phyloP scores from a whole-genome alignment of 2,113 vertebrate species.

The Noctilio leporinus region DNA sequence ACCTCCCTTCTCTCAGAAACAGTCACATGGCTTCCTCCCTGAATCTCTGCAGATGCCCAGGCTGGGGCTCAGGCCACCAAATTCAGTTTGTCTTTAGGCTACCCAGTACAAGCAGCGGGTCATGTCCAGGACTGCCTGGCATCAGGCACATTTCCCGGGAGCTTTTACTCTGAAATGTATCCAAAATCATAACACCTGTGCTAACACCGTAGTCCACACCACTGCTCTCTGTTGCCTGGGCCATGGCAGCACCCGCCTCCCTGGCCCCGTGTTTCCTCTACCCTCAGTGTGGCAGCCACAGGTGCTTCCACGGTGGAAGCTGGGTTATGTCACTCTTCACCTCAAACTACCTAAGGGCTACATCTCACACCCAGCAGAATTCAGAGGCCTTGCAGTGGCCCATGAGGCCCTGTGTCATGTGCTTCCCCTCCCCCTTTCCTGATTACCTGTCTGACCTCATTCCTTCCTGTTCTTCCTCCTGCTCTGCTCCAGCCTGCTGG shows the following conservation, averaged over 20 bases:
- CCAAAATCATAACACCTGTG: background rate
- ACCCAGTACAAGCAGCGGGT: background rate
- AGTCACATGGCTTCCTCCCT: background rate
- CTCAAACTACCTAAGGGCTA: background rate
- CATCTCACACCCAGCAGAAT: background rate
- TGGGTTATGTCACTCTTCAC: background rate
- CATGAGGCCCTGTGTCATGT: background rate
- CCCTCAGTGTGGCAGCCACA: background rate
- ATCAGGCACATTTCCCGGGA: background rate
- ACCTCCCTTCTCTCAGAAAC: background rate
- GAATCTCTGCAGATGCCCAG: background rate
- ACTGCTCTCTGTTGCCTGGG: background rate
- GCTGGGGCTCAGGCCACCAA: background rate
- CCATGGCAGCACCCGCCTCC: background rate
- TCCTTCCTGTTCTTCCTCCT: background rate
- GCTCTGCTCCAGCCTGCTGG: background rate
- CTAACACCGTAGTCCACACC: background rate
- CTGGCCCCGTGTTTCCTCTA: background rate
- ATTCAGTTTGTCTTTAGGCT: background rate
- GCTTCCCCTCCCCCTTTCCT: background rate
- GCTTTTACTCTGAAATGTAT: background rate
- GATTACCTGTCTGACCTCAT: background rate
- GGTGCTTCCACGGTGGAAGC: background rate
- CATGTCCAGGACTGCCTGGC: background rate
- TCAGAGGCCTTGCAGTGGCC: background rate